Percentiles rank a stretch among this genome's conserved stretches.
Evolutionary conservation across 2,113 vertebrate species (phyloP).

Genomic region (Perognathus longimembris): DNA sequence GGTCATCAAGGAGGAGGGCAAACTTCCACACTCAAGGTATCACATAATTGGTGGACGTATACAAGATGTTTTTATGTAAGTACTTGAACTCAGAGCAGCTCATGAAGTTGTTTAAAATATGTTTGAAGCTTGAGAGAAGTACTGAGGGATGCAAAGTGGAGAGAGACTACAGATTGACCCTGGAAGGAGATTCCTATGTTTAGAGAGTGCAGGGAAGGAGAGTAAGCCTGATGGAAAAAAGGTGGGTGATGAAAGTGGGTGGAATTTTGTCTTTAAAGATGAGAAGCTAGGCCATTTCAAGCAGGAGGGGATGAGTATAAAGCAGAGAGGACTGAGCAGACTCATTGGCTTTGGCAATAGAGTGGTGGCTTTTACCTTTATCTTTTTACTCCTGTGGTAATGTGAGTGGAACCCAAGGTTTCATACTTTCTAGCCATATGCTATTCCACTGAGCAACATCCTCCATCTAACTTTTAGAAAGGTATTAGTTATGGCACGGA

Average conservation of each 20-base stretch:
- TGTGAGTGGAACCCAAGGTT: not conserved
- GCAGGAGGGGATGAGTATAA: not conserved
- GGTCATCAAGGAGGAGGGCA: not conserved
- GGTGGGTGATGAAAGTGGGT: not conserved
- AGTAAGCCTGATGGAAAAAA: not conserved
- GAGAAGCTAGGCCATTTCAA: not conserved
- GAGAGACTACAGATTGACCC: not conserved
- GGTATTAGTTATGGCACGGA: not conserved
- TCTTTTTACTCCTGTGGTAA: not conserved
- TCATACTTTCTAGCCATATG: not conserved
- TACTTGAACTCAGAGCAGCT: not conserved
- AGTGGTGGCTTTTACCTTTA: not conserved
- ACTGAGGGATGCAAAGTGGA: too few relatives aligned
- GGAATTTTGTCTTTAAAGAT: not conserved
- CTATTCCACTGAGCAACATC: not conserved
- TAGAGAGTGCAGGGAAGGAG: not conserved
- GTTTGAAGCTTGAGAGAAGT: not conserved
- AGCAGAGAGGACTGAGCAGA: not conserved
- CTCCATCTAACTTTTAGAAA: not conserved
- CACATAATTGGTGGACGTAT: not conserved
- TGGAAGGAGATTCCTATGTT: too few relatives aligned
- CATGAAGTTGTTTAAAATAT: not conserved
- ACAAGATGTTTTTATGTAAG: not conserved
- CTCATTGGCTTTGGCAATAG: not conserved
- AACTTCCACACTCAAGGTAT: not conserved